Evolutionary conservation across 2,113 vertebrate species (phyloP), one percentile per base, ranked within the genome.

Genomic region (Hiodon tergisus): DNA sequence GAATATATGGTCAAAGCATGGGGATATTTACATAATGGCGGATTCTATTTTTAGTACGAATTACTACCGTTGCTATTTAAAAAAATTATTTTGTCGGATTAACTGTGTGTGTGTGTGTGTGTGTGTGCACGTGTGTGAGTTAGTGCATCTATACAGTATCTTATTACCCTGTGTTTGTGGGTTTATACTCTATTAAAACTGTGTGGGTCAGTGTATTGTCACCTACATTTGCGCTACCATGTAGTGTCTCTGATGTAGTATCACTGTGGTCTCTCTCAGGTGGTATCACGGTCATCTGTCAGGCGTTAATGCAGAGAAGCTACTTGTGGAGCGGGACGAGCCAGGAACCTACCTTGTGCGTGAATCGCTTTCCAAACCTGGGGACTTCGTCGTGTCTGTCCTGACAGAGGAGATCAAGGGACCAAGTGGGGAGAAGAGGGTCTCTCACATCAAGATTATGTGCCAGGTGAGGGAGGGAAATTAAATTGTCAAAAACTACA

Each of bases 221-320:
- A 47, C 48, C 71, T 63, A 46, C 6, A 48, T 58, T 13, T 58
- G 54, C 13, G 31, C 14, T 48, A 7, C 8, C 5, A 31, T n/a
- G 4, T 62, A 31, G 11, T 54, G 63, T 55, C 54, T 73, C 51
- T 59, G 3, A 55, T 52, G 52, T 1, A 31, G 31, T 31, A 31
- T 31, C 31, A 31, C 31, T 31, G 31, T 31, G 31, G 31, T 63
- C 6, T 68, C n/a, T 13, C 55, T 53, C 83, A 93, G 92, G 82
- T 99, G 97, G 97, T 99, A 95, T 85, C 97, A 99, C 3, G 96
- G 97, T 4, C 96, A 98, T 83, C 89, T 99, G 67, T 94, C 96
- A 0, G 97, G 97, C 14, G 57, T 86, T 0, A 93, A 91, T 11
- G 96, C 97, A 0, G 97, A 99, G 88, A 92, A 93, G 17, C 83